These are phyloP conservation scores for Spisula subtruncata DNA, from an alignment of 2,888 invertebrate genomes.

Conservation along the genomic window DNA sequence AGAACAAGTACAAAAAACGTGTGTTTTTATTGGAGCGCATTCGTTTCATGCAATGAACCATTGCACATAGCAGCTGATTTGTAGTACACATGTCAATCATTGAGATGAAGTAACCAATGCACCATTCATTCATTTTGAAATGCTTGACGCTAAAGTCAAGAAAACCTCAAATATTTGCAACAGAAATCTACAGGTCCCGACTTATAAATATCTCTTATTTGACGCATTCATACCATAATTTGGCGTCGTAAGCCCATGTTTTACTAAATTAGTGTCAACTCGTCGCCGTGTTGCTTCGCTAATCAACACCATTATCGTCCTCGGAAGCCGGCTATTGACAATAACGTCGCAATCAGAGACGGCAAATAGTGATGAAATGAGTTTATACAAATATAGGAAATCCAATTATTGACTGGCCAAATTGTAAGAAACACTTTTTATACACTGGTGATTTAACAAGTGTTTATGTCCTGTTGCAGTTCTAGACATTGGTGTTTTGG, in stretches of 20 bases:
- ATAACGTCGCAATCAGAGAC: no score
- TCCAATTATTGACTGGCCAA: no score
- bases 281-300: conserved; percentile 25
- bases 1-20: no score
- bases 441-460: neutral
- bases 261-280: conserved; percentile 43
- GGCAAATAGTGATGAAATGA: no score
- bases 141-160: neutral
- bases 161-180: neutral
- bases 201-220: neutral
- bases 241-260: conserved; percentile 35
- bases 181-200: neutral
- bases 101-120: neutral
- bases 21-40: neutral
- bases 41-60: no score
- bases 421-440: conserved; percentile 25
- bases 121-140: neutral
- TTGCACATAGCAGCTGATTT: neutral
- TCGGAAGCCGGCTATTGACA: conserved; percentile 23
- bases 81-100: neutral
- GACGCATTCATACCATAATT: no score
- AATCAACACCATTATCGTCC: conserved; percentile 34
- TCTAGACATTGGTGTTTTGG: neutral
- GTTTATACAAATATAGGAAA: no score
- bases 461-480: neutral